A percentile compares a stretch with the other conserved stretches of the same genome.
Evolutionary conservation across 2,113 vertebrate species (phyloP).

Genomic region (Propithecus coquereli): DNA sequence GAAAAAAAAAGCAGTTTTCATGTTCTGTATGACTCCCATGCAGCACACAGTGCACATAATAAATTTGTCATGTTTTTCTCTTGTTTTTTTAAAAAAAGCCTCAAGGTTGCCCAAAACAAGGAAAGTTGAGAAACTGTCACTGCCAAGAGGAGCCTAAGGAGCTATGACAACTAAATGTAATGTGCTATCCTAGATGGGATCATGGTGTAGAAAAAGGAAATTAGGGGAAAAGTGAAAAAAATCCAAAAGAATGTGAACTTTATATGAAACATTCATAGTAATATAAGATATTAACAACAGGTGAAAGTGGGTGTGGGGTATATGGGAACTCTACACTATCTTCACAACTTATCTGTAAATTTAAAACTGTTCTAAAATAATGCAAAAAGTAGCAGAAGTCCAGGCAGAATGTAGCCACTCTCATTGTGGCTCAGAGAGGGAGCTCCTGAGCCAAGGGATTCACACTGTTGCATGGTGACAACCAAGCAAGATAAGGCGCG

Average conservation of each 20-base stretch:
- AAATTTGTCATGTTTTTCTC: too few relatives aligned
- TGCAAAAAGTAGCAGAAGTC: neutral
- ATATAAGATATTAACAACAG: neutral
- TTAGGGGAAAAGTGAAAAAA: neutral
- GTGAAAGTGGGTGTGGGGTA: neutral
- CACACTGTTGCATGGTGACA: neutral
- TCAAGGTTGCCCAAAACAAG: too few relatives aligned
- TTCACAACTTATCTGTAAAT: neutral
- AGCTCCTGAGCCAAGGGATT: neutral
- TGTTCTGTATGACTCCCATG: too few relatives aligned
- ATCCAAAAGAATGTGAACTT: neutral
- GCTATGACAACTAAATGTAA: too few relatives aligned
- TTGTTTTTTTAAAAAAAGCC: too few relatives aligned
- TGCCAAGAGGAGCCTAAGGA: too few relatives aligned
- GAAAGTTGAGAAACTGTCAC: too few relatives aligned
- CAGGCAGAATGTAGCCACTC: neutral
- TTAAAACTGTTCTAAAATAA: neutral
- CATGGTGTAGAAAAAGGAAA: neutral
- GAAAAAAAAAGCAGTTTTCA: too few relatives aligned
- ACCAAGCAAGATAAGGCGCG: neutral
- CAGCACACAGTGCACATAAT: too few relatives aligned
- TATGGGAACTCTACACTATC: neutral
- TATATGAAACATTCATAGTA: neutral
- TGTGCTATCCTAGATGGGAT: too few relatives aligned
- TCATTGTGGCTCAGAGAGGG: neutral